phyloP scores from a whole-genome alignment of 2,888 invertebrate genomes.

The Biston betularia region DNA sequence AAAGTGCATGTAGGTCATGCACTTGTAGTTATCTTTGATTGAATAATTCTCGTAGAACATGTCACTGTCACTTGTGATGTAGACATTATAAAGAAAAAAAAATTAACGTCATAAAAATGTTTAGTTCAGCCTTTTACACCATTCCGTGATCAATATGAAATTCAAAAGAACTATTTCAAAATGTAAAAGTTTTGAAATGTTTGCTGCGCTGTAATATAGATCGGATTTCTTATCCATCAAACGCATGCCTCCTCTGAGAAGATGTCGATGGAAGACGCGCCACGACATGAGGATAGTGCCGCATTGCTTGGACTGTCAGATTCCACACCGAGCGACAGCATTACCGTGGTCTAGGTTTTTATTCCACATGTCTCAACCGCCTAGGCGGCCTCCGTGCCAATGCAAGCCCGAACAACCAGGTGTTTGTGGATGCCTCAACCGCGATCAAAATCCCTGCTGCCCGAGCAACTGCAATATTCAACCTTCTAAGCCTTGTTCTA shows the following conservation, averaged over 20 bases:
- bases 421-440: neutral
- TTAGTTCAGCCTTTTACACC: neutral
- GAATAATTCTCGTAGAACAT: too few relatives aligned
- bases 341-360: neutral
- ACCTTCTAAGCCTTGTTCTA: too few relatives aligned
- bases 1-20: too few relatives aligned
- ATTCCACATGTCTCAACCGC: slow-evolving; percentile 4
- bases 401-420: neutral
- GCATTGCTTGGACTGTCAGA: slow-evolving; percentile 1
- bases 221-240: neutral
- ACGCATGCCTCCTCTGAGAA: neutral
- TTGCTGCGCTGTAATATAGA: neutral
- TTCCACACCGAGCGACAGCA: neutral
- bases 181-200: neutral
- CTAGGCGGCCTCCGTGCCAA: neutral
- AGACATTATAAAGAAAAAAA: too few relatives aligned
- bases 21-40: too few relatives aligned
- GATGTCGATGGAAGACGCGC: neutral
- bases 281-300: neutral
- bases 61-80: too few relatives aligned
- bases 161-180: neutral
- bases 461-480: neutral
- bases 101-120: too few relatives aligned
- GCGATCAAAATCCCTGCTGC: neutral
- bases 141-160: neutral